phyloP scores from a whole-genome alignment of 2,113 vertebrate genomes.

The Sarotherodon lohbergeri region DNA sequence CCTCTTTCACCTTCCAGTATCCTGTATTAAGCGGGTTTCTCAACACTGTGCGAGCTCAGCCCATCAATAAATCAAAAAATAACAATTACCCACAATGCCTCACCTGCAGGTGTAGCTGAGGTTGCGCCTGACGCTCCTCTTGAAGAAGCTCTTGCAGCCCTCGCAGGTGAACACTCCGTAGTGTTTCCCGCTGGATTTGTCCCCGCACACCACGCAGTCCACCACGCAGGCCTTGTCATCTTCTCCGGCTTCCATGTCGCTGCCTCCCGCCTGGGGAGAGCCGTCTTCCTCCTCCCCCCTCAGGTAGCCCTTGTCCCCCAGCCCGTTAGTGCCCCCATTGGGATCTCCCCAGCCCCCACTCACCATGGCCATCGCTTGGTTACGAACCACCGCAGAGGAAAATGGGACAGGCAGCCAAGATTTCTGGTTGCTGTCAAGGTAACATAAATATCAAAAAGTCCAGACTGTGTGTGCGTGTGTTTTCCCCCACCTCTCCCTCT shows the following conservation, averaged over 20 bases:
- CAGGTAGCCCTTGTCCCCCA: constrained; percentile 79
- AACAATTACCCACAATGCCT: constrained; percentile 12
- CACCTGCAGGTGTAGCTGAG: constrained; percentile 94
- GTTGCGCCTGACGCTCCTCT: constrained; percentile 87
- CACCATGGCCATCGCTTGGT: constrained; percentile 89
- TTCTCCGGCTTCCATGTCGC: constrained; percentile 85
- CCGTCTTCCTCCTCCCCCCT: constrained; percentile 82
- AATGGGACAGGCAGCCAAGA: constrained; percentile 42
- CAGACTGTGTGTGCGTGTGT: background rate
- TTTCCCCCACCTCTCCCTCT: background rate
- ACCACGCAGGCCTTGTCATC: constrained; percentile 85
- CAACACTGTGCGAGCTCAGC: background rate
- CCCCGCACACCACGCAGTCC: constrained; percentile 89
- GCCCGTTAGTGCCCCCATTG: constrained; percentile 79
- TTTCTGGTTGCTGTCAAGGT: constrained; percentile 49
- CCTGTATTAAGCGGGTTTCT: background rate
- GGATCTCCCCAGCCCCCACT: constrained; percentile 90
- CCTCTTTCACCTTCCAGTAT: background rate
- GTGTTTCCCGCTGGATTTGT: constrained; percentile 90
- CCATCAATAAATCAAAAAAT: background rate
- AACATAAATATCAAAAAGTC: constrained; percentile 26
- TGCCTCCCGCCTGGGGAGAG: constrained; percentile 84
- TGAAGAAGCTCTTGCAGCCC: constrained; percentile 95
- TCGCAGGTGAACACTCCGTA: constrained; percentile 94
- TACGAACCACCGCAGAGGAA: constrained; percentile 46